Evolutionary conservation across 2,113 vertebrate genomes (phyloP).

Genomic region (Corydoras sp.): DNA sequence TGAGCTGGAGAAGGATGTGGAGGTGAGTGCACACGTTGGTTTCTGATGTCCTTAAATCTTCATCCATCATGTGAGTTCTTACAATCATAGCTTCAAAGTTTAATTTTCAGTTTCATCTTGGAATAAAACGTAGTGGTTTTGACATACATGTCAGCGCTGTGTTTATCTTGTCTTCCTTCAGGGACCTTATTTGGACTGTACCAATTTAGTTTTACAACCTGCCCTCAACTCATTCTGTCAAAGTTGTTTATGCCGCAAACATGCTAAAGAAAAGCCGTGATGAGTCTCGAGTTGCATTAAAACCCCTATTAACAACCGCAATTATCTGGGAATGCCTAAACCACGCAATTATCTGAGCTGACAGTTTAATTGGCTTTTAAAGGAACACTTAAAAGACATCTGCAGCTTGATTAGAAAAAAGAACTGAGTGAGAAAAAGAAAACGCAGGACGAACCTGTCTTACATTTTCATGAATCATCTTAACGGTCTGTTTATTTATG

Average conservation of each 20-base stretch:
- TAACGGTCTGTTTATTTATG: no score
- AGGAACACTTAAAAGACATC: no score
- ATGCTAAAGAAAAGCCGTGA: not conserved
- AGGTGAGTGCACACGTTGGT: slow-evolving; percentile 61
- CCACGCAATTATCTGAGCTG: not conserved
- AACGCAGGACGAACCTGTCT: no score
- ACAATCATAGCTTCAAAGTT: no score
- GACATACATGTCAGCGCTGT: not conserved
- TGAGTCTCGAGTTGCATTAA: not conserved
- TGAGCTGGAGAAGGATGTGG: slow-evolving; percentile 85
- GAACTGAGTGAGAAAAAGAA: no score
- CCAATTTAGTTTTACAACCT: not conserved
- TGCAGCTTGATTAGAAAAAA: no score
- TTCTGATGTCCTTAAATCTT: not conserved
- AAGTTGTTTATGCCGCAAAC: not conserved
- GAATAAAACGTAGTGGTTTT: not conserved
- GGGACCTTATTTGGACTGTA: not conserved
- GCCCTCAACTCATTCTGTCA: not conserved
- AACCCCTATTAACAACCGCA: not conserved
- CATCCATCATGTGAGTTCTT: no score
- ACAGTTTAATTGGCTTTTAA: not conserved
- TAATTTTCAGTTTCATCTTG: not conserved
- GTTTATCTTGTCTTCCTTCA: not conserved
- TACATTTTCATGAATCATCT: no score
- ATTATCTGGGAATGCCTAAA: not conserved